phyloP scores from a whole-genome alignment of 2,113 vertebrate species.

The Miniopterus natalensis region DNA sequence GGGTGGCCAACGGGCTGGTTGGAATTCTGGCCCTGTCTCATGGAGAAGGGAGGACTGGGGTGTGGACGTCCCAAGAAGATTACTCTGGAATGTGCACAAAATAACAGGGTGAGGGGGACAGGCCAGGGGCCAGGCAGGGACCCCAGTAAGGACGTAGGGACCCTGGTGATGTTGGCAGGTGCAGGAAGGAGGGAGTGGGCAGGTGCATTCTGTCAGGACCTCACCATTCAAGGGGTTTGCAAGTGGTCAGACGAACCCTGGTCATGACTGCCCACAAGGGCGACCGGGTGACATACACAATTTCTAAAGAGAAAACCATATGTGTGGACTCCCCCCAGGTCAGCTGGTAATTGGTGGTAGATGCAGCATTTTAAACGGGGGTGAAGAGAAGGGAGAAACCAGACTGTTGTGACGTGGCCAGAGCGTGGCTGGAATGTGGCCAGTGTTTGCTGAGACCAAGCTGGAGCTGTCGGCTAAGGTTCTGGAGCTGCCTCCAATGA shows the following conservation, averaged over 20 bases:
- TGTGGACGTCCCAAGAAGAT: not conserved
- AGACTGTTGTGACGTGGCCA: not conserved
- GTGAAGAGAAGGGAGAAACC: not conserved
- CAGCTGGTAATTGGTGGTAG: not conserved
- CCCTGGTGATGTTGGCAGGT: not conserved
- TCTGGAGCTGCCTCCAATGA: not conserved
- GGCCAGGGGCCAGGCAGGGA: not conserved
- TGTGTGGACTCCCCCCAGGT: too few species aligned
- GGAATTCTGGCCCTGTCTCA: not conserved
- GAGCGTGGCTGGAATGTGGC: fast-evolving
- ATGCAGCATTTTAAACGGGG: not conserved
- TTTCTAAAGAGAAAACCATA: not conserved
- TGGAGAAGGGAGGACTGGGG: not conserved
- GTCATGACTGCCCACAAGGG: fast-evolving
- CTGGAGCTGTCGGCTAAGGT: too few species aligned
- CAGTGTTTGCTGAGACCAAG: not conserved
- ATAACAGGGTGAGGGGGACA: not conserved
- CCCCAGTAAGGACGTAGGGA: too few species aligned
- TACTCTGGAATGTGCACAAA: not conserved
- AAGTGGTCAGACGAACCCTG: not conserved
- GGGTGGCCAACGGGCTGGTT: not conserved
- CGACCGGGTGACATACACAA: fast-evolving
- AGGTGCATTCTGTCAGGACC: not conserved
- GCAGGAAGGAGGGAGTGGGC: not conserved
- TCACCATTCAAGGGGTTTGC: not conserved